Evolutionary conservation across 2,797 vertebrate genomes (phyloP), one percentile per base, ranked within the genome.

Genomic region (Sebastes itinus): DNA sequence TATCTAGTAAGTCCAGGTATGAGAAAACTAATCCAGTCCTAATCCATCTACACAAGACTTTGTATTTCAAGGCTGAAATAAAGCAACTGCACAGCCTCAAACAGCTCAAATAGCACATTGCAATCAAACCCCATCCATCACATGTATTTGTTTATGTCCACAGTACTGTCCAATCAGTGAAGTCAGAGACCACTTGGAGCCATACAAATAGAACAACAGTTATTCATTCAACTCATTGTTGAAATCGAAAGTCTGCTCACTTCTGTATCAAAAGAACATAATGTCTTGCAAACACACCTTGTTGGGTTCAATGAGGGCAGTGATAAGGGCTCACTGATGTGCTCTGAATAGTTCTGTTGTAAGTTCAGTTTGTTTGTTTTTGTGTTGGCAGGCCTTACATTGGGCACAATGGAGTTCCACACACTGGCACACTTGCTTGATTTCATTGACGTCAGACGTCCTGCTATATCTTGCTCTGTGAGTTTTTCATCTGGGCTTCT

Each of bases 371-470:
- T 11, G 52, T 52, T 60, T 69, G 6, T 27, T n/a, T 46, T 67
- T 79, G 68, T 27, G 4, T 18, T 75, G 14, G 4, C 23, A 23
- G 27, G 66, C 6, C 18, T 70, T 18, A 9, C 14, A 23, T 4
- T 12, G 20, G 61, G 14, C 30, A 60, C 28, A 32, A 33, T 35
- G 42, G 22, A 69, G 23, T 35, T 78, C 13, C 42, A 77, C 63
- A 80, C 46, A 20, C 55, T 18, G 28, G 42, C 60, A 14, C n/a
- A 22, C 73, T 78, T 23, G 25, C 66, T 68, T 59, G 54, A 70
- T 66, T 76, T 80, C 28, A 67, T 35, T 88, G 89, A 90, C 75
- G 73, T 90, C 80, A 87, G 54, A 77, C 33, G 67, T 75, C 77
- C 25, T 83, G 82, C 60, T 64, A 46, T 73, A 81, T 89, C 88